A percentile compares a stretch with the other conserved stretches of the same genome.
Conservation (phyloP, 1,140 invertebrate genomes). For the Monomorium pharaonis region DNA sequence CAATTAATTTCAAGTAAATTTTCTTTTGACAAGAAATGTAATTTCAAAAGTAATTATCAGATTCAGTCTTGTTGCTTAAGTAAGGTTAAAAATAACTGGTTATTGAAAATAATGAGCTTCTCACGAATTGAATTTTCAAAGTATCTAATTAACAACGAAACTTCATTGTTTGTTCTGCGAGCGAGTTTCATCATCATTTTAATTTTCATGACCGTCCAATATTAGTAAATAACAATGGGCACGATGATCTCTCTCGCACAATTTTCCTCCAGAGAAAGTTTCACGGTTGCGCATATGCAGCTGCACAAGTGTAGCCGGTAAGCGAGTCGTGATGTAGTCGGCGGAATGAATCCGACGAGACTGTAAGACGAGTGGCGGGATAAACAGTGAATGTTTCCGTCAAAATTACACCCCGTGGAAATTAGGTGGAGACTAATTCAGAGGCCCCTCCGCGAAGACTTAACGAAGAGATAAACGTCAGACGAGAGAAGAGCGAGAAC, state of each 20-base stretch:
- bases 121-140: not conserved
- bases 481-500: not conserved
- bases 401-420: conserved; percentile 61
- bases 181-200: not conserved
- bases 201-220: not conserved
- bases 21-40: conserved; percentile 38
- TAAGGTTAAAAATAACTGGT: not conserved
- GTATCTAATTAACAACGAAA: conserved; percentile 4
- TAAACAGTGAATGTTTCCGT: conserved; percentile 38
- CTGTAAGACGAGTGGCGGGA: not conserved
- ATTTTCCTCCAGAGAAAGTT: not conserved
- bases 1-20: conserved; percentile 51
- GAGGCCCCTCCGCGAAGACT: conserved; percentile 14
- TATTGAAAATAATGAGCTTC: not conserved
- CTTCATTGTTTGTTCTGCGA: not conserved
- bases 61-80: not conserved
- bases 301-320: no score
- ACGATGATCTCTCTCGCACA: no score
- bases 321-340: not conserved
- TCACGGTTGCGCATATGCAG: not conserved
- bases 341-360: conserved; percentile 29
- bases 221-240: not conserved
- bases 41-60: conserved; percentile 40
- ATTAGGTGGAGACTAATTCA: conserved; percentile 55
- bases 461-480: not conserved